phyloP scores from a whole-genome alignment of 2,797 vertebrate genomes.

The Sparidentex hasta region DNA sequence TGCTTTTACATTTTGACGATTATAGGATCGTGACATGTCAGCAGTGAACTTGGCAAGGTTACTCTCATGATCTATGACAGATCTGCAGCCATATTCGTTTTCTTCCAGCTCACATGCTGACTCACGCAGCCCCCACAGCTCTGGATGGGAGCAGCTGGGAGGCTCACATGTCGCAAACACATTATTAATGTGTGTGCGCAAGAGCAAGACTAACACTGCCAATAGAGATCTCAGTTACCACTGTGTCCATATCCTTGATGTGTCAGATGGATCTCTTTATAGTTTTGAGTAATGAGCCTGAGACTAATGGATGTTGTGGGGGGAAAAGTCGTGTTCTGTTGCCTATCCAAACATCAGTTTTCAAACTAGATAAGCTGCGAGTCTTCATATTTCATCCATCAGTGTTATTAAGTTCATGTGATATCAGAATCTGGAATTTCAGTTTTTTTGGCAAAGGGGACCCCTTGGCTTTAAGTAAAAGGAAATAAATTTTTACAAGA shows the following conservation, averaged over 20 bases:
- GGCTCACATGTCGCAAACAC: constrained; percentile 71
- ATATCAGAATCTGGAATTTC: constrained; percentile 46
- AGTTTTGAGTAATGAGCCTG: constrained; percentile 60
- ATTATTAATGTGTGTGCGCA: constrained; percentile 70
- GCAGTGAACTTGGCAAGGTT: constrained; percentile 51
- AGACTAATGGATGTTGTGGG: constrained; percentile 58
- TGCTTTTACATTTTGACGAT: constrained; percentile 44
- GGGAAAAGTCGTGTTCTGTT: constrained; percentile 34
- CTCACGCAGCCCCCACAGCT: constrained; percentile 57
- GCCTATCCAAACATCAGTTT: constrained; percentile 61
- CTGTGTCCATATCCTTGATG: constrained; percentile 48
- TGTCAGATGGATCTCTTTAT: constrained; percentile 68
- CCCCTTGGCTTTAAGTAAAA: constrained; percentile 55
- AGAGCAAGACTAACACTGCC: constrained; percentile 55
- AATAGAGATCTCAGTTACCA: constrained; percentile 60
- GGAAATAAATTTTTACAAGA: constrained; percentile 49
- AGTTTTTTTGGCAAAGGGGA: constrained; percentile 30
- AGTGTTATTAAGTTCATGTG: constrained; percentile 47
- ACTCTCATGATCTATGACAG: constrained; percentile 37
- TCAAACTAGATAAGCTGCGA: constrained; percentile 56
- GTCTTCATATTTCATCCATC: constrained; percentile 62
- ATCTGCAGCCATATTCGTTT: constrained; percentile 59
- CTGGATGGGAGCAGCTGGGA: constrained; percentile 71
- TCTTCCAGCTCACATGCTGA: constrained; percentile 62
- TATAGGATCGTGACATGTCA: constrained; percentile 54